Evolutionary conservation across 2,888 invertebrate species (phyloP).

Genomic region (Rhagophthalmus giganteus): DNA sequence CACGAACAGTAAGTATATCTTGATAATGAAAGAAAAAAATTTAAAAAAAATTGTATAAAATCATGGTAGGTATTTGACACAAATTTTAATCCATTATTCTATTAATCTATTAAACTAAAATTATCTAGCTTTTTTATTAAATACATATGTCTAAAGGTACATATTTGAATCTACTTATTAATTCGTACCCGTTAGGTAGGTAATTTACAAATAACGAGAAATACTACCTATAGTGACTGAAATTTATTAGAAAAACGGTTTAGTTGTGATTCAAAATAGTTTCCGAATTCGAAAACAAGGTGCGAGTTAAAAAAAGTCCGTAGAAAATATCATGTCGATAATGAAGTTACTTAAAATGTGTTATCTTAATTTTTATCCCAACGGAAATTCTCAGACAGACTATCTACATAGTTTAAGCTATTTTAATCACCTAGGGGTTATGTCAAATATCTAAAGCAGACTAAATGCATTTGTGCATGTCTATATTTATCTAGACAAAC

Average conservation of each 20-base stretch:
- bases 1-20: no score
- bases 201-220: no score
- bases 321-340: not conserved
- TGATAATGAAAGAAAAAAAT: no score
- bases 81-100: no score
- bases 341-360: conserved; percentile 5
- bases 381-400: conserved; percentile 24
- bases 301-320: not conserved
- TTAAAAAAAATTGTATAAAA: no score
- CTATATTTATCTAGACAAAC: conserved; percentile 38
- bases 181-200: not conserved
- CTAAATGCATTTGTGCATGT: conserved; percentile 39
- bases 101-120: no score
- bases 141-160: no score
- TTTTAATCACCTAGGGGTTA: conserved; percentile 41
- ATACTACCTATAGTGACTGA: not conserved
- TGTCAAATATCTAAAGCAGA: conserved; percentile 40
- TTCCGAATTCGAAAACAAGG: not conserved
- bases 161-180: not conserved
- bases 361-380: conserved; percentile 14
- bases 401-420: conserved; percentile 27
- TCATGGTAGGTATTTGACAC: no score
- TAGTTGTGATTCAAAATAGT: not conserved
- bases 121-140: no score
- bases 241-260: not conserved